These are phyloP conservation scores for Chironex yamaguchii DNA, from an alignment of 30 jellyfish, hydroid and myxozoan genomes.

Conservation along the genomic window DNA sequence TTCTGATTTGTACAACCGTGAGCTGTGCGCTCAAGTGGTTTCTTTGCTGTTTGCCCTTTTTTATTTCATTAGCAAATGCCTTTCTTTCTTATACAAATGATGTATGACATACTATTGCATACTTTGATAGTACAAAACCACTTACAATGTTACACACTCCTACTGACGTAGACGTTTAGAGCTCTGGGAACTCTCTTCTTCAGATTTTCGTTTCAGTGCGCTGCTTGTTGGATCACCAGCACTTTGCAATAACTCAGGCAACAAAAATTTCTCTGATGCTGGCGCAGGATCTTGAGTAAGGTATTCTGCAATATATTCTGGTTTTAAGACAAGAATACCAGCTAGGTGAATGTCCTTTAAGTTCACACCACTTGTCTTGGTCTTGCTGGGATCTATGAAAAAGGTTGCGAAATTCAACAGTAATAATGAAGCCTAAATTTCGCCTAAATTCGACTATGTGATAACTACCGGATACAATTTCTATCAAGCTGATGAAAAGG, in stretches of 20 bases:
- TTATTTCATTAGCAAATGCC: too few species aligned
- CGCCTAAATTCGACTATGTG: too few species aligned
- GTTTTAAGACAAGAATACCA: constrained; percentile 75
- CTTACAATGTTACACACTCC: too few species aligned
- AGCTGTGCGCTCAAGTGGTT: too few species aligned
- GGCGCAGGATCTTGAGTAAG: constrained; percentile 84
- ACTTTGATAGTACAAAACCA: too few species aligned
- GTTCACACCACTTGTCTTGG: constrained; percentile 59
- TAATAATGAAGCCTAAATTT: neutral
- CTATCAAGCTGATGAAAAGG: too few species aligned
- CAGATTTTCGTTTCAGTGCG: neutral
- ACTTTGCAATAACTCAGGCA: constrained; percentile 53
- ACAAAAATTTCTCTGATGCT: constrained; percentile 53
- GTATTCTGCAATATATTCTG: constrained; percentile 90
- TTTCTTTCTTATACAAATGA: too few species aligned
- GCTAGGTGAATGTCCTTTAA: constrained; percentile 40
- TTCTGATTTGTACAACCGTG: too few species aligned
- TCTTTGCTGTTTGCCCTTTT: too few species aligned
- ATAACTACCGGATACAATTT: too few species aligned
- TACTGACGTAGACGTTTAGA: neutral
- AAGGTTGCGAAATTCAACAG: neutral
- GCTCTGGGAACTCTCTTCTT: neutral
- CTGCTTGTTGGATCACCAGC: neutral
- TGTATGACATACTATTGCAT: too few species aligned
- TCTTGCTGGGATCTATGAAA: constrained; percentile 65